Base-by-base conservation (phyloP, 2,113 vertebrate species). In the Nothoprocta pentlandii region DNA sequence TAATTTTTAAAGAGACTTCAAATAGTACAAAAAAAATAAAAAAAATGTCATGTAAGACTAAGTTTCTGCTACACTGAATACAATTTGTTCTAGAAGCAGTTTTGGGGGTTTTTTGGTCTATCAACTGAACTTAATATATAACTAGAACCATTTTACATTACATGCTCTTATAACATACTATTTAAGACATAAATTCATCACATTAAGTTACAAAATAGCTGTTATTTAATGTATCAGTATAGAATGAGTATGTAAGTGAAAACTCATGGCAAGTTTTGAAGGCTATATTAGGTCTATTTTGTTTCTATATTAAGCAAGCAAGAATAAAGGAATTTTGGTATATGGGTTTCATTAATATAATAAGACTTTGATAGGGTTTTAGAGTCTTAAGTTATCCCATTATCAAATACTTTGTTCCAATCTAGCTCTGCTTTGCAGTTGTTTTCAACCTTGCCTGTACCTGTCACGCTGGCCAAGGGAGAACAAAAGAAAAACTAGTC, bases 81-180 rank as follows among this genome's bases (percentile, higher is more conserved):
- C 7, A 3, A 12, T 70, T 30, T 54, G 49, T 26, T 70, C 41
- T 17, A 42, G 44, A 53, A 70, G 23, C 63, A 80, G 42, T 0
- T 1, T 15, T 68, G 49, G 74, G 39, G 68, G 15, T 16, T 64
- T 58, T 36, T 16, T 54, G 23, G n/a, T 70, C 79, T 62, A 41
- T 19, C 49, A 12, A 14, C 4, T 0, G 36, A 51, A 58, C 61
- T 46, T 22, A 79, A 59, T 1, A 32, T 9, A 11, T 20, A 56
- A 26, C 66, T 73, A 22, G 28, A 58, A 32, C 49, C 20, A 5
- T 30, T 12, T 8, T 4, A 16, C 11, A 9, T 3, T 12, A 25
- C 20, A 4, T 7, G 56, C 20, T 2, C 4, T 2, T 7, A 0
- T 12, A 25, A 13, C 22, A 39, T 54, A 30, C 0, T 58, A 32